Conservation (phyloP, 2,113 vertebrate species). For the Myanophis thanlyinensis region DNA sequence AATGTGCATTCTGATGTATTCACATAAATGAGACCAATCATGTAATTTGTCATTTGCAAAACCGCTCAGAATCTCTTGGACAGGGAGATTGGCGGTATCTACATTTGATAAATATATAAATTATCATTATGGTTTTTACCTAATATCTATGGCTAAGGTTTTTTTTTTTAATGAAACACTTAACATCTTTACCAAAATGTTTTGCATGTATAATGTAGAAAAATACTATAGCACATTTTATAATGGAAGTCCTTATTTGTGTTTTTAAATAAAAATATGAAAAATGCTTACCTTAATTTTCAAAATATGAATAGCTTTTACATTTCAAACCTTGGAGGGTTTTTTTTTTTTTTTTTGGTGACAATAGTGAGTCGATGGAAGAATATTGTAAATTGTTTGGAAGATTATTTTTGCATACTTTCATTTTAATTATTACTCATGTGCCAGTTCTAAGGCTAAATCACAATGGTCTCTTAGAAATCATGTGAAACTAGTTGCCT, state of each 20-base stretch:
- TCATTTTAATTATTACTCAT: slow-evolving; percentile 63
- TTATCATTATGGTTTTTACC: background rate
- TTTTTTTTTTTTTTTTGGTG: slow-evolving; percentile 46
- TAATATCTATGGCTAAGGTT: background rate
- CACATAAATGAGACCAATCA: background rate
- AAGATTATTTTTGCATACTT: slow-evolving; percentile 53
- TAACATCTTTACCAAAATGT: slow-evolving; percentile 18
- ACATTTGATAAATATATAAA: background rate
- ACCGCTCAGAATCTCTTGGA: background rate
- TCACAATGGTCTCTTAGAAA: slow-evolving; percentile 62
- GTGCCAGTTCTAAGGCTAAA: slow-evolving; percentile 50
- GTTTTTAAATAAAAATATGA: slow-evolving; percentile 28
- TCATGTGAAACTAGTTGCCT: slow-evolving; percentile 49
- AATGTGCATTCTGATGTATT: background rate
- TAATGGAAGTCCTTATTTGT: background rate
- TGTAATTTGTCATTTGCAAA: background rate
- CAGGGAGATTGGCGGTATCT: background rate
- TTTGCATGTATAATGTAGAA: slow-evolving; percentile 1
- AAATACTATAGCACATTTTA: slow-evolving; percentile 15
- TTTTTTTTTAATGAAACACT: slow-evolving; percentile 4
- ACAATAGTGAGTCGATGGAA: slow-evolving; percentile 52
- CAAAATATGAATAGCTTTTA: slow-evolving; percentile 7
- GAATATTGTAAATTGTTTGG: slow-evolving; percentile 47
- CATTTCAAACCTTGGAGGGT: slow-evolving; percentile 20
- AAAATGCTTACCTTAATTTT: slow-evolving; percentile 14